Conservation (phyloP, 2,797 vertebrate genomes). For the Danio tinwini region DNA sequence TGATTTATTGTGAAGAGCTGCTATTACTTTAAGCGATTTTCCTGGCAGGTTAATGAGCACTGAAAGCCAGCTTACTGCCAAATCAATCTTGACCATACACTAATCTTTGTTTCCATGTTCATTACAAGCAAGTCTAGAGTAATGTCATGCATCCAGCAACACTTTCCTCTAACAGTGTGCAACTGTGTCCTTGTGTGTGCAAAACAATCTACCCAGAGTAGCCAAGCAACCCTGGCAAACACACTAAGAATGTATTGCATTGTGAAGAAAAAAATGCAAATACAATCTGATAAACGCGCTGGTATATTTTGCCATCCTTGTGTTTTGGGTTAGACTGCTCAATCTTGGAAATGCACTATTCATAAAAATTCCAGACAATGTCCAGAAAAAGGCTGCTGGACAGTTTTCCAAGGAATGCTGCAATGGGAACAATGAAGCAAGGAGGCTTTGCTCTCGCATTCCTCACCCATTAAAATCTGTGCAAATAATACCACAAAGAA, state of each 20-base stretch:
- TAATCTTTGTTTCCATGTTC: background rate
- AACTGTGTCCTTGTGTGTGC: background rate
- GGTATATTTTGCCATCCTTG: conserved; percentile 3
- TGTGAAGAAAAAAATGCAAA: background rate
- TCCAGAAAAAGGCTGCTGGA: conserved; percentile 32
- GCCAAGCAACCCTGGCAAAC: conserved; percentile 2
- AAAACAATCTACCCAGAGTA: background rate
- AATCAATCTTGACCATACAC: conserved; percentile 9
- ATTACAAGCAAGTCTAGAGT: background rate
- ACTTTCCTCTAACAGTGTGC: background rate
- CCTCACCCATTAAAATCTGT: conserved; percentile 36
- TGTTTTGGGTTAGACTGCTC: background rate
- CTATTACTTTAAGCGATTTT: background rate
- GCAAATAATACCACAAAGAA: conserved; percentile 37
- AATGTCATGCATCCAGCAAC: background rate
- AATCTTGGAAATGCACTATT: conserved; percentile 3
- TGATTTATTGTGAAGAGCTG: background rate
- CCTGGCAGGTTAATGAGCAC: background rate
- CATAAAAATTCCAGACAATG: conserved; percentile 25
- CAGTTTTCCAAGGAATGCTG: conserved; percentile 35
- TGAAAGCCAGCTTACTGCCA: conserved; percentile 16
- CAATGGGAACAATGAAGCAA: conserved; percentile 30
- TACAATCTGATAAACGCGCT: background rate
- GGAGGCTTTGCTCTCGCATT: conserved; percentile 17
- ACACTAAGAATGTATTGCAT: background rate